phyloP scores from a whole-genome alignment of 2,113 vertebrate species.

The Azemiops feae region DNA sequence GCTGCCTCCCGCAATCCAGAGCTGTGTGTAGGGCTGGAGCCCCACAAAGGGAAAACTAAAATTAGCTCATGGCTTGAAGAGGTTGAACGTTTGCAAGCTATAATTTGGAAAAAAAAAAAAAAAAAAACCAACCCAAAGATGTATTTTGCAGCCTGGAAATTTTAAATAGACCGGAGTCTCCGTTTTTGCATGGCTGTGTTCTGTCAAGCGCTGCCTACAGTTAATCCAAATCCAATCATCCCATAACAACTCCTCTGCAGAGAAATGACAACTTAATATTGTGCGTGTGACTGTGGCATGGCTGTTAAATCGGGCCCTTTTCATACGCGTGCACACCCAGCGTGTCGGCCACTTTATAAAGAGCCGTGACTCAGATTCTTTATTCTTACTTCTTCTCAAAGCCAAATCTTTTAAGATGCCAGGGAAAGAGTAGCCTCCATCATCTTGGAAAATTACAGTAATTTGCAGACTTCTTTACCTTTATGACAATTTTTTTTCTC shows the following conservation, averaged over 20 bases:
- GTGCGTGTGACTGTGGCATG: background rate
- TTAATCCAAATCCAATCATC: background rate
- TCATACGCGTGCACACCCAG: background rate
- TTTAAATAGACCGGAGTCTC: background rate
- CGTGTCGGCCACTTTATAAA: background rate
- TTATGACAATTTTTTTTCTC: background rate
- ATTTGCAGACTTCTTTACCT: conserved; percentile 21
- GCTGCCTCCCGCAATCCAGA: background rate
- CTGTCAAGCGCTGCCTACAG: background rate
- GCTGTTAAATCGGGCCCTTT: background rate
- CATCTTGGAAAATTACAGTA: conserved; percentile 26
- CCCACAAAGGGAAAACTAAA: conserved; percentile 21
- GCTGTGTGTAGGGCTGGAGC: background rate
- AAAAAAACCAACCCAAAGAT: background rate
- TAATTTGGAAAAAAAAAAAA: background rate
- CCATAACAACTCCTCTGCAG: background rate
- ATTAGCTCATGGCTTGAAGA: background rate
- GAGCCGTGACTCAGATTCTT: background rate
- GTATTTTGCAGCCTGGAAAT: background rate
- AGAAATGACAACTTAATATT: conserved; percentile 26
- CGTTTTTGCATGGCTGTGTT: background rate
- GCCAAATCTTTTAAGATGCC: conserved; percentile 5
- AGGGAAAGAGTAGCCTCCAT: conserved; percentile 1
- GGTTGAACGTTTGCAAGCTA: conserved; percentile 1
- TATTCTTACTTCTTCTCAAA: conserved; percentile 11